phyloP scores from a whole-genome alignment of 1,140 invertebrate genomes.

The Zaprionus nigranus region DNA sequence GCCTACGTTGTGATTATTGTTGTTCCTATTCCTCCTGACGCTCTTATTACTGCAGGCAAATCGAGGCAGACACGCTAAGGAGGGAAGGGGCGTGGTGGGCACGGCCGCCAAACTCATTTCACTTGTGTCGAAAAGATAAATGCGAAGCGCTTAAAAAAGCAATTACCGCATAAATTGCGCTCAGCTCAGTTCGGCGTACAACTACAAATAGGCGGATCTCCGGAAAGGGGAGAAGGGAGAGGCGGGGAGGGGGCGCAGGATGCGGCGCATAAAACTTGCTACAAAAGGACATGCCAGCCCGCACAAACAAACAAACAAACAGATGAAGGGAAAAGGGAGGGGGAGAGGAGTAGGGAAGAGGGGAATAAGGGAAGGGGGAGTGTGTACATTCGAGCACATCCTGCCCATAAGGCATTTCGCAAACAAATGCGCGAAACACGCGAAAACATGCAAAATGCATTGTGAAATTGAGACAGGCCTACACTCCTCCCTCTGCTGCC shows the following conservation, averaged over 20 bases:
- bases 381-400: slow-evolving; percentile 35
- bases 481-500: neutral
- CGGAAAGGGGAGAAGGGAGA: neutral
- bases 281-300: slow-evolving; percentile 55
- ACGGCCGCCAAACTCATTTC: slow-evolving; percentile 69
- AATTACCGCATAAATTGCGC: slow-evolving; percentile 83
- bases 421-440: slow-evolving; percentile 70
- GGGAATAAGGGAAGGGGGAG: neutral
- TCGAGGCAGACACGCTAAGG: slow-evolving; percentile 69
- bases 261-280: slow-evolving; percentile 74
- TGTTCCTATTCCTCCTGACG: slow-evolving; percentile 23
- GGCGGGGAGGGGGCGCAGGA: slow-evolving; percentile 48
- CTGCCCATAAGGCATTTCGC: slow-evolving; percentile 40
- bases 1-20: slow-evolving; percentile 30
- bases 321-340: neutral
- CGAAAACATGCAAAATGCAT: slow-evolving; percentile 82
- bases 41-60: slow-evolving; percentile 58
- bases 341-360: neutral
- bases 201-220: slow-evolving; percentile 42
- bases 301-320: slow-evolving; percentile 12
- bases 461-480: slow-evolving; percentile 31
- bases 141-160: slow-evolving; percentile 83
- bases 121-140: slow-evolving; percentile 82
- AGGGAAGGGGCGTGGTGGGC: neutral
- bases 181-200: slow-evolving; percentile 36